Percentiles rank a stretch among this genome's conserved stretches.
Evolutionary conservation across 2,888 invertebrate species (phyloP).

Genomic region (Latheticus oryzae): DNA sequence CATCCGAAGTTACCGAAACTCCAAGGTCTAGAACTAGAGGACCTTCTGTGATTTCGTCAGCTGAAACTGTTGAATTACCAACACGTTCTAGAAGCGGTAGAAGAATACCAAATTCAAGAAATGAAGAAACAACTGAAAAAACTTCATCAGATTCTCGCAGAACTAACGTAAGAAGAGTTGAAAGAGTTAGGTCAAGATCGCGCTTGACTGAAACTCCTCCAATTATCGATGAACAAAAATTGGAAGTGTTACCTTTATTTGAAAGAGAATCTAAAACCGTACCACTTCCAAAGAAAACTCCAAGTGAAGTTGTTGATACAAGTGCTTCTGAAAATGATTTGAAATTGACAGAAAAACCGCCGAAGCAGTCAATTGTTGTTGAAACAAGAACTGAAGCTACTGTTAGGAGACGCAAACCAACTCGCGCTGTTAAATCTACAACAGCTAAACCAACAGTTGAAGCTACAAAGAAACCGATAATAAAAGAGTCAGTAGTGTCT

Average conservation of each 20-base stretch:
- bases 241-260: conserved; percentile 63
- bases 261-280: conserved; percentile 60
- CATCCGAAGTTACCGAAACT: conserved; percentile 29
- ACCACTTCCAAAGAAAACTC: no score
- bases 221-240: conserved; percentile 59
- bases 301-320: conserved; percentile 49
- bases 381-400: conserved; percentile 52
- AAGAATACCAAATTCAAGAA: conserved; percentile 42
- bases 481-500: conserved; percentile 59
- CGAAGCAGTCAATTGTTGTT: conserved; percentile 35
- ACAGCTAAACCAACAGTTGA: conserved; percentile 13
- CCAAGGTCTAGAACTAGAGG: conserved; percentile 47
- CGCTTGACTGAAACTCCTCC: conserved; percentile 52
- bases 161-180: conserved; percentile 11
- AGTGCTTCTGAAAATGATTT: conserved; percentile 55
- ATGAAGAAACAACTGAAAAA: conserved; percentile 40
- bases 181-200: conserved; percentile 25
- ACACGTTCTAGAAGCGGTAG: conserved; percentile 56
- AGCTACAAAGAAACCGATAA: conserved; percentile 36
- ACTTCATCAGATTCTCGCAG: conserved; percentile 38
- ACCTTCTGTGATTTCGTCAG: conserved; percentile 49
- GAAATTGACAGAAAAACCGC: conserved; percentile 49
- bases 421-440: conserved; percentile 5
- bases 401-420: conserved; percentile 38
- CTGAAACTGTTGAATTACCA: conserved; percentile 49